Evolutionary conservation across 2,888 invertebrate species (phyloP).

Genomic region (Imbricaverruca yamaguchii): DNA sequence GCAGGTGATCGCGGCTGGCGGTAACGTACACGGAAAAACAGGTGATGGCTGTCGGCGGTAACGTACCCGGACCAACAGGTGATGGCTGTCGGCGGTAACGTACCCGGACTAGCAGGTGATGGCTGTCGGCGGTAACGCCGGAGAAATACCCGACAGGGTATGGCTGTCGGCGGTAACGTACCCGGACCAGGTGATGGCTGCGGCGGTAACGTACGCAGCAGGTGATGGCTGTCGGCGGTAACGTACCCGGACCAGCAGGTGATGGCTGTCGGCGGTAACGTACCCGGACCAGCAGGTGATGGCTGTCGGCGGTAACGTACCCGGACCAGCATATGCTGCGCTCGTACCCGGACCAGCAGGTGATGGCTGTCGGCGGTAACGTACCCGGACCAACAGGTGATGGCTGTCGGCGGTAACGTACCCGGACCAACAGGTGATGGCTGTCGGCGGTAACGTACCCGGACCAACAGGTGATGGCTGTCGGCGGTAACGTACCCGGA

Average conservation of each 20-base stretch:
- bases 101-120: neutral
- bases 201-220: too few species aligned
- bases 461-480: neutral
- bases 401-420: too few species aligned
- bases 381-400: neutral
- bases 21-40: constrained; percentile 53
- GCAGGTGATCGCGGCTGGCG: constrained; percentile 47
- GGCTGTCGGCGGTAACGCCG: neutral
- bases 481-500: neutral
- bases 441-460: neutral
- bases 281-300: too few species aligned
- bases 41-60: constrained; percentile 56
- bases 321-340: too few species aligned
- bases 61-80: neutral
- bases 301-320: too few species aligned
- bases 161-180: too few species aligned
- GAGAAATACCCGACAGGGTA: neutral
- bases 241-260: neutral
- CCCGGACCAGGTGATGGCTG: neutral
- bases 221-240: neutral
- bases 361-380: neutral
- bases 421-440: too few species aligned
- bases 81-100: neutral
- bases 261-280: neutral
- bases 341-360: neutral